Evolutionary conservation across 2,797 vertebrate genomes (phyloP), one percentile per base, ranked within the genome.

Genomic region (Sternotherus odoratus): DNA sequence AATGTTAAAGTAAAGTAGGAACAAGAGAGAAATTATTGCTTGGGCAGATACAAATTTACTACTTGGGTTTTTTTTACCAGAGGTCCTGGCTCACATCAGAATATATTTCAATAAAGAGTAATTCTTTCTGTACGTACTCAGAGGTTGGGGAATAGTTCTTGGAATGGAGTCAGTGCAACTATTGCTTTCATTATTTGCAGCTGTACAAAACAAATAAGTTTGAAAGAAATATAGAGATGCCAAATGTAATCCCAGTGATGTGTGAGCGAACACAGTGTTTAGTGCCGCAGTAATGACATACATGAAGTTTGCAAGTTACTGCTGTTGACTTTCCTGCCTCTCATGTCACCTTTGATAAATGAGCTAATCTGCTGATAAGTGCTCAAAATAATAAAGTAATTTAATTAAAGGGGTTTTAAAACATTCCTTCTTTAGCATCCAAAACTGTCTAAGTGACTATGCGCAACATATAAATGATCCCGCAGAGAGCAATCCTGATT

Each of bases 111-210:
- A 8, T 83, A 88, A 87, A 63, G 83, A 86, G 54, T 60, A 81
- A 85, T 87, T 81, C 92, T 84, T 80, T 75, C 86, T 69, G 85
- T 75, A 83, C 63, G 49, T 89, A 92, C 3, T 56, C 94, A 87
- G 69, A 92, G 85, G 89, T 2, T 92, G 83, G 94, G 92, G 93
- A 96, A 93, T 74, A 92, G 74, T 63, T 86, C 91, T 85, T 96
- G 96, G 96, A 95, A 82, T 0, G 5, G 89, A 95, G 48, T 94
- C 95, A 89, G 92, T 33, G 54, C 91, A 92, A 90, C 93, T 89
- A 90, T 23, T 85, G 91, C 89, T 93, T 94, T 94, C 94, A 91
- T 96, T 94, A 91, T 95, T 93, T 90, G 91, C 92, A 97, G 93
- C 96, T 96, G 94, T 46, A 88, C 82, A 74, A 93, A 95, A 89